Percentiles rank a stretch among this genome's conserved stretches.
phyloP scores from a whole-genome alignment of 2,113 vertebrate species.

The Callocephalon fimbriatum region DNA sequence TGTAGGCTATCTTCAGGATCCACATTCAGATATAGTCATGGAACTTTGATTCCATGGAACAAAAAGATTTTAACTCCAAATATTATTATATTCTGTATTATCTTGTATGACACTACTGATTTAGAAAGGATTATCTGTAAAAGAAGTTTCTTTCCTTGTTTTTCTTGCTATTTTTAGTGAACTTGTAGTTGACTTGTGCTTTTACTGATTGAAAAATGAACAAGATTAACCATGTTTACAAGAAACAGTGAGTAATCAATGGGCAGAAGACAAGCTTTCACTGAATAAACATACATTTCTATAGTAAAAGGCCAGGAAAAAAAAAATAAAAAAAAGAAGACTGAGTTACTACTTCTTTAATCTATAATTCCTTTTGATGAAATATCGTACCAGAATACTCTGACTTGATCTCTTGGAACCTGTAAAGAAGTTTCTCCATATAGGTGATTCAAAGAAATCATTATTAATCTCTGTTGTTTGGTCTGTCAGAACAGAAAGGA shows the following conservation, averaged over 20 bases:
- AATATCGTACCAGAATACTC: neutral
- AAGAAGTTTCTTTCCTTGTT: neutral
- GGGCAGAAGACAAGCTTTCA: neutral
- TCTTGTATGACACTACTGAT: neutral
- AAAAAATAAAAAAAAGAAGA: neutral
- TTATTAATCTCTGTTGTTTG: neutral
- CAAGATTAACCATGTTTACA: neutral
- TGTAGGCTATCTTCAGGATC: neutral
- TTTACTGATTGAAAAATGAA: neutral
- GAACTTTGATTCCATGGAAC: neutral
- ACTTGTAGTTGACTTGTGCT: neutral
- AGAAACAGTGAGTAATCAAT: neutral
- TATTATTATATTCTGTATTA: neutral
- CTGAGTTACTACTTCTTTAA: neutral
- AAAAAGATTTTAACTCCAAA: neutral
- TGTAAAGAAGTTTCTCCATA: neutral
- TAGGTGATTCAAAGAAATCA: neutral
- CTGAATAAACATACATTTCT: neutral
- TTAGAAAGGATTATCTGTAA: neutral
- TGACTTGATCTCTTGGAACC: neutral
- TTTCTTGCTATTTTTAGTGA: neutral
- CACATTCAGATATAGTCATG: neutral
- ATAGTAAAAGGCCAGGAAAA: neutral
- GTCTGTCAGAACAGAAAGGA: neutral
- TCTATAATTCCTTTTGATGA: constrained; percentile 14